Evolutionary conservation across 2,888 invertebrate species (phyloP).

Genomic region (Cosmia trapezina): DNA sequence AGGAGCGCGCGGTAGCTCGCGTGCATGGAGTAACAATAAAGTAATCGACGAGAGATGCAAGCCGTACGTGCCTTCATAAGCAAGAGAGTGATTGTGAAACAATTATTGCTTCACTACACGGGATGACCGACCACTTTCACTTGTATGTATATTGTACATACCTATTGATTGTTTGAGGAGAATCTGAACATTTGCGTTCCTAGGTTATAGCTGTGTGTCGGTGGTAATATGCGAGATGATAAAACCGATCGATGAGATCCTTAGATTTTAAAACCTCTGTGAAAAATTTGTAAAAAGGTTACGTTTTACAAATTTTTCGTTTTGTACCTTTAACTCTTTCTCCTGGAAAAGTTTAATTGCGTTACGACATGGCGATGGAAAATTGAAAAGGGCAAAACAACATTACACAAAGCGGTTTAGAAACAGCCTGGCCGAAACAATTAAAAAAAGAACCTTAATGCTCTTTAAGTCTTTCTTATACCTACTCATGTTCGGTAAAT

Average conservation of each 20-base stretch:
- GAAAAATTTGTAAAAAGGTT: no score
- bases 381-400: conserved; percentile 4
- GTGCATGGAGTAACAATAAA: conserved; percentile 11
- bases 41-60: conserved; percentile 19
- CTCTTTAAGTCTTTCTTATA: conserved; percentile 20
- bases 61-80: conserved; percentile 15
- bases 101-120: neutral
- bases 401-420: conserved; percentile 14
- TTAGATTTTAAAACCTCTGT: neutral
- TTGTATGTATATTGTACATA: no score
- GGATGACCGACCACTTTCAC: neutral
- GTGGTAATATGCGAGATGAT: neutral
- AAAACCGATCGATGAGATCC: neutral
- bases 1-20: neutral
- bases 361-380: neutral
- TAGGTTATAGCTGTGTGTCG: neutral
- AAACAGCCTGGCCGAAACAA: conserved; percentile 18
- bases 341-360: neutral
- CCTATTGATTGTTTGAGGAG: neutral
- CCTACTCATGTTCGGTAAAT: conserved; percentile 27
- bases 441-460: neutral
- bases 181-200: neutral
- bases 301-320: neutral
- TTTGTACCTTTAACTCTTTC: neutral
- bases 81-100: conserved; percentile 6